Percentiles rank a stretch among this genome's conserved stretches.
Evolutionary conservation across 2,113 vertebrate genomes (phyloP).

Genomic region (Sorex fumeus): DNA sequence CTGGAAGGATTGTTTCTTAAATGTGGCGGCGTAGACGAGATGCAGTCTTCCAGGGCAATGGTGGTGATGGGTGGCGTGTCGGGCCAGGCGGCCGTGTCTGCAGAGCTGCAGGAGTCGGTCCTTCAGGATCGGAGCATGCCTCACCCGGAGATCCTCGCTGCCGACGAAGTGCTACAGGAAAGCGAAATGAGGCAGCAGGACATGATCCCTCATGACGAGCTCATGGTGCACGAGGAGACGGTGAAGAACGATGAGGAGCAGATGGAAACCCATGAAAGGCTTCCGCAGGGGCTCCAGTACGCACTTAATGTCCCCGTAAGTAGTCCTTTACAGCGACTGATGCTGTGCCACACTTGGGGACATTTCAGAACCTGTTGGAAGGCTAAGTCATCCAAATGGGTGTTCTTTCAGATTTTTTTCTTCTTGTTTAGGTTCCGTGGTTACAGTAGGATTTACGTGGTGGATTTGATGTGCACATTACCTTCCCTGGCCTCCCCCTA

Average conservation of each 20-base stretch:
- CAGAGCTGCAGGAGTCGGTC: constrained; percentile 92
- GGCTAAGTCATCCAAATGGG: background rate
- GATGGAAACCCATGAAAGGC: constrained; percentile 93
- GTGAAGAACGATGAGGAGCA: constrained; percentile 94
- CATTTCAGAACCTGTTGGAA: constrained; percentile 44
- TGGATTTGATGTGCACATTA: no score
- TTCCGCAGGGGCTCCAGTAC: constrained; percentile 96
- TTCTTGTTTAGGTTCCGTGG: no score
- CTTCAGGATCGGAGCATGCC: constrained; percentile 94
- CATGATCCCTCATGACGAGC: constrained; percentile 97
- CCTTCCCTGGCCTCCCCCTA: no score
- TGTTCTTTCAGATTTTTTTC: background rate
- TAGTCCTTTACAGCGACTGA: constrained; percentile 83
- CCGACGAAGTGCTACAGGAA: constrained; percentile 93
- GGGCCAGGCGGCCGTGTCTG: constrained; percentile 88
- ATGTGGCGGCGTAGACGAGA: constrained; percentile 93
- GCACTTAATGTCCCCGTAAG: constrained; percentile 97
- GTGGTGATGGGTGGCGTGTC: constrained; percentile 91
- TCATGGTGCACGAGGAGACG: constrained; percentile 98
- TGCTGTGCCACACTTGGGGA: constrained; percentile 28
- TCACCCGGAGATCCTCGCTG: constrained; percentile 94
- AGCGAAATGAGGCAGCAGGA: constrained; percentile 95
- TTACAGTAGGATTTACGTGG: no score
- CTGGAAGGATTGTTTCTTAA: constrained; percentile 98
- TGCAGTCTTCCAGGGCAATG: constrained; percentile 92